A percentile compares a stretch with the other conserved stretches of the same genome.
Evolutionary conservation across 1,140 invertebrate genomes (phyloP).

Genomic region (Ceratoteleas bidentatus): DNA sequence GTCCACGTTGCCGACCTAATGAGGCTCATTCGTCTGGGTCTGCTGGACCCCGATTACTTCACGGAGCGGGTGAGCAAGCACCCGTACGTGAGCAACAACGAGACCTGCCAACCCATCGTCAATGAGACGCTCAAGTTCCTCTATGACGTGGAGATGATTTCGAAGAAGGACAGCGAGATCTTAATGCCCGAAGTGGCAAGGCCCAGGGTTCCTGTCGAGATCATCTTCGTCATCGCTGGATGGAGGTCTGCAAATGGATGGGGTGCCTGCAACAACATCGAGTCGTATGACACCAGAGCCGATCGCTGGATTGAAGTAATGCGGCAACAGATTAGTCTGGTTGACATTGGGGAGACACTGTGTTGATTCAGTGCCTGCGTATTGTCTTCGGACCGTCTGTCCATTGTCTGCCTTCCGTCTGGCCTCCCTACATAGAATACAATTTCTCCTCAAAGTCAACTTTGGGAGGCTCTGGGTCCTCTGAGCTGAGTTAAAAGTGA

Average conservation of each 20-base stretch:
- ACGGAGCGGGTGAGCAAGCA: conserved; percentile 86
- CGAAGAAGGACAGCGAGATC: conserved; percentile 83
- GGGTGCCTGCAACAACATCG: conserved; percentile 87
- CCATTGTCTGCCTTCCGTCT: no score
- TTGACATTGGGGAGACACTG: no score
- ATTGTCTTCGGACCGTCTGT: no score
- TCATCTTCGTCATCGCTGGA: conserved; percentile 88
- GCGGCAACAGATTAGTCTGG: not conserved
- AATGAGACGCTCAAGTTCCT: conserved; percentile 88
- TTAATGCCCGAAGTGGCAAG: conserved; percentile 84
- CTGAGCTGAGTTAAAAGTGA: no score
- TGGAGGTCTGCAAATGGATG: conserved; percentile 89
- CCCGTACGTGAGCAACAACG: conserved; percentile 84
- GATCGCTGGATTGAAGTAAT: conserved; percentile 87
- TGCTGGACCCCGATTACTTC: conserved; percentile 91
- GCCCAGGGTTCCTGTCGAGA: conserved; percentile 86
- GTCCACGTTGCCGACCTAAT: conserved; percentile 87
- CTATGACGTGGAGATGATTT: conserved; percentile 88
- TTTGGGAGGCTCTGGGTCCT: no score
- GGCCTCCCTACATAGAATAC: no score
- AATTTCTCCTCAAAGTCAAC: no score
- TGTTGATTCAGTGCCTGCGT: no score
- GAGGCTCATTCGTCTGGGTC: conserved; percentile 89
- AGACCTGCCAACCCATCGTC: conserved; percentile 86
- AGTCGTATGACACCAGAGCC: conserved; percentile 89